These are phyloP conservation scores for Trachemys scripta DNA, from an alignment of 2,113 vertebrate genomes.

Conservation along the genomic window DNA sequence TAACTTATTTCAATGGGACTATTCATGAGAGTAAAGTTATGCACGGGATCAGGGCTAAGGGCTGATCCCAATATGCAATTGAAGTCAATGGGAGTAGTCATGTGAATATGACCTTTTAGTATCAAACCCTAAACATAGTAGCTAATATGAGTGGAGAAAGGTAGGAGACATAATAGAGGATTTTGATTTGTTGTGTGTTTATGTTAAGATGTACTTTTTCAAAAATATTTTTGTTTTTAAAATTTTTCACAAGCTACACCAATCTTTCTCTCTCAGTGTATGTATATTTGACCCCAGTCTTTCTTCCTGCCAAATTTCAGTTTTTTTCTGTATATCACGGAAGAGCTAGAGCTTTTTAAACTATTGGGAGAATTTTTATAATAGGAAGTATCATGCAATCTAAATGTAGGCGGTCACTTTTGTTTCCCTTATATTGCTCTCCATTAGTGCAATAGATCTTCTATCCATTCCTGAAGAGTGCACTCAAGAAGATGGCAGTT, in stretches of 20 bases:
- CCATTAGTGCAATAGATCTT: not conserved
- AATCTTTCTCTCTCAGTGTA: not conserved
- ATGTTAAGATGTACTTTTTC: not conserved
- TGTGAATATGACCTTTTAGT: not conserved
- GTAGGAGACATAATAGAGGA: not conserved
- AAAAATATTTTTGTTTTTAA: not conserved
- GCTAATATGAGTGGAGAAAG: not conserved
- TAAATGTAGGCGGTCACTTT: not conserved
- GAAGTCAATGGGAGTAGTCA: not conserved
- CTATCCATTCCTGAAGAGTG: not conserved
- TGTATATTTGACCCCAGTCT: not conserved
- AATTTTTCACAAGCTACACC: not conserved
- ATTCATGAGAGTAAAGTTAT: not conserved
- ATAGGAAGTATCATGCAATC: not conserved
- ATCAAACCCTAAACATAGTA: not conserved
- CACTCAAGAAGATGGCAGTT: not conserved
- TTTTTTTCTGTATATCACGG: not conserved
- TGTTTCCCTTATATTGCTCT: not conserved
- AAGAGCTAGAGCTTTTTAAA: not conserved
- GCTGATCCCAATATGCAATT: not conserved
- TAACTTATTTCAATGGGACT: not conserved
- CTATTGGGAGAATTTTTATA: not conserved
- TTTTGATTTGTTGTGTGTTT: not conserved
- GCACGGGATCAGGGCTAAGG: not conserved
- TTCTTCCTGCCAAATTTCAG: not conserved